These are phyloP conservation scores for Hirtodrosophila duncani DNA, from an alignment of 2,888 invertebrate genomes.

Conservation along the genomic window DNA sequence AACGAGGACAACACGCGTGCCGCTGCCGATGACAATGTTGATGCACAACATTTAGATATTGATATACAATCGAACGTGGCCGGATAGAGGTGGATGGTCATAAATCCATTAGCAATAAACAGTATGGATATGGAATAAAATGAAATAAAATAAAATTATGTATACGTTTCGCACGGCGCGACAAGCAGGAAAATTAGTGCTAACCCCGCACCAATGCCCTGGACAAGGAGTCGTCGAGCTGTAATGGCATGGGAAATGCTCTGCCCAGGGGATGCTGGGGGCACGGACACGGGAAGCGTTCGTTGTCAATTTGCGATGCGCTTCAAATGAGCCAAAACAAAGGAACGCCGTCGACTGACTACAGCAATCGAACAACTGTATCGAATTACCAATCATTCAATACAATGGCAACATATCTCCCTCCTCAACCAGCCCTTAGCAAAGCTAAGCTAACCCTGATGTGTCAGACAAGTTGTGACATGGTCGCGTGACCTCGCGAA, in stretches of 20 bases:
- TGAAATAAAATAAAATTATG: slow-evolving; percentile 64
- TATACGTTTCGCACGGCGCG: slow-evolving; percentile 66
- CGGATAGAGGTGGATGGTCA: slow-evolving; percentile 35
- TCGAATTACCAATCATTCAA: slow-evolving; percentile 73
- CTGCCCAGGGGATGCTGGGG: slow-evolving; percentile 13
- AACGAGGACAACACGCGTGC: slow-evolving; percentile 59
- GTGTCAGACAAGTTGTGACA: slow-evolving; percentile 49
- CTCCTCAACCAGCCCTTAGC: neutral
- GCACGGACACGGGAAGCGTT: slow-evolving; percentile 29
- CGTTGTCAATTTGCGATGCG: slow-evolving; percentile 66
- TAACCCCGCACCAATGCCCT: slow-evolving; percentile 28
- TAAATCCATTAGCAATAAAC: slow-evolving; percentile 76
- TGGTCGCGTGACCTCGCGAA: slow-evolving; percentile 47
- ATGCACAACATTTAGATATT: slow-evolving; percentile 47
- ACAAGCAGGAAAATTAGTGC: slow-evolving; percentile 71
- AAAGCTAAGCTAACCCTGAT: neutral
- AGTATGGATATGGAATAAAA: slow-evolving; percentile 61
- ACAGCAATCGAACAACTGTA: slow-evolving; percentile 64
- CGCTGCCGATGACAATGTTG: slow-evolving; percentile 45
- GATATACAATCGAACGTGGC: slow-evolving; percentile 48
- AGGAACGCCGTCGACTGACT: slow-evolving; percentile 16
- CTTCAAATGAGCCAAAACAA: slow-evolving; percentile 70
- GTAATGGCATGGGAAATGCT: slow-evolving; percentile 16
- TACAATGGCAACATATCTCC: slow-evolving; percentile 35
- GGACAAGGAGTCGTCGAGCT: slow-evolving; percentile 4